phyloP scores from a whole-genome alignment of 1,140 invertebrate genomes.

The Neelides sp. region DNA sequence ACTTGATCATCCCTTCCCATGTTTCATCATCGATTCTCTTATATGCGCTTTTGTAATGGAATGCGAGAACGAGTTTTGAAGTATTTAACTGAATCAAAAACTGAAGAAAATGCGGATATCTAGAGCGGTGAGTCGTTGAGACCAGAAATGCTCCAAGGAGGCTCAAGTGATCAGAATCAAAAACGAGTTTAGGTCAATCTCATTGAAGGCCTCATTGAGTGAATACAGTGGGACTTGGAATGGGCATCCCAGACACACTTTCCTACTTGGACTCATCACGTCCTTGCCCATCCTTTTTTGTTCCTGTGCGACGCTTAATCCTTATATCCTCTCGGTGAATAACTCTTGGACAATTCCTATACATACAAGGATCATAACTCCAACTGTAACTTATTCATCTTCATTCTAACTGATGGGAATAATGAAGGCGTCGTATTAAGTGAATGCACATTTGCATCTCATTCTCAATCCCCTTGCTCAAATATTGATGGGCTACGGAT shows the following conservation, averaged over 20 bases:
- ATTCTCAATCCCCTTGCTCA: too few relatives aligned
- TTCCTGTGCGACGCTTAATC: too few relatives aligned
- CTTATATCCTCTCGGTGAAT: too few relatives aligned
- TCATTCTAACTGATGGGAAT: too few relatives aligned
- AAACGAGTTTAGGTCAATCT: constrained; percentile 12
- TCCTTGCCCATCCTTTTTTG: constrained; percentile 11
- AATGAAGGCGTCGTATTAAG: too few relatives aligned
- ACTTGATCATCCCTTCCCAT: background rate
- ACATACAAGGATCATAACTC: too few relatives aligned
- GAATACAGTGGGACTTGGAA: background rate
- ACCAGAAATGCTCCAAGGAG: too few relatives aligned
- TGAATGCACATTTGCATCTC: too few relatives aligned
- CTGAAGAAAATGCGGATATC: background rate
- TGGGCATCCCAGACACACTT: constrained; percentile 8
- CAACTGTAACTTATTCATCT: too few relatives aligned
- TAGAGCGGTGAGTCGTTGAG: background rate
- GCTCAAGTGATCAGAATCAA: background rate
- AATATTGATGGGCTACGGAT: too few relatives aligned
- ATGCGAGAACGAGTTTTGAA: background rate
- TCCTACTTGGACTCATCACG: constrained; percentile 11
- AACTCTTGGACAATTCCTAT: too few relatives aligned
- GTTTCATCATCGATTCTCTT: background rate
- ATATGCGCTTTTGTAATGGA: background rate
- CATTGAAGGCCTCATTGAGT: background rate
- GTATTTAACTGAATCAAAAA: background rate